Percentiles rank a stretch among this genome's conserved stretches.
phyloP scores from a whole-genome alignment of 2,888 invertebrate species.

The Ophion slaviceki region DNA sequence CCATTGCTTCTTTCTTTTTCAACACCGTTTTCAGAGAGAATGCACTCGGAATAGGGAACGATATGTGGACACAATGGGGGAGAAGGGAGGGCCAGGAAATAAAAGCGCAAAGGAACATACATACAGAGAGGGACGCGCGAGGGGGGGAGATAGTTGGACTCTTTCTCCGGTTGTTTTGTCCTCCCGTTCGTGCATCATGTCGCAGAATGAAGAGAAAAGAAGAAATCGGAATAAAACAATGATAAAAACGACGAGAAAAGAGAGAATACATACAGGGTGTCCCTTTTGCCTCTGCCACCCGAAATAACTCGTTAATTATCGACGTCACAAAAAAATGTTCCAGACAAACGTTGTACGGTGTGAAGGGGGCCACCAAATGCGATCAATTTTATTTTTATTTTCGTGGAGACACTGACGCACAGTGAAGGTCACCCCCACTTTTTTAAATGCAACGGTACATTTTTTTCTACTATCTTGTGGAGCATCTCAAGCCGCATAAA shows the following conservation, averaged over 20 bases:
- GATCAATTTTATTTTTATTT: no score
- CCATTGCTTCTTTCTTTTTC: constrained; percentile 49
- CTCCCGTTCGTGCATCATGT: constrained; percentile 12
- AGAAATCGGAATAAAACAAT: constrained; percentile 55
- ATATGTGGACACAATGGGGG: constrained; percentile 55
- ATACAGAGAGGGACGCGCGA: constrained; percentile 18
- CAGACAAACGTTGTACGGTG: no score
- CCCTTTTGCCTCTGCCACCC: no score
- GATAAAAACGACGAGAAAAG: constrained; percentile 44
- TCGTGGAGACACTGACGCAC: no score
- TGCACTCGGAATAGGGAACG: constrained; percentile 40
- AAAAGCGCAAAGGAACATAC: background rate
- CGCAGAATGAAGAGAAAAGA: constrained; percentile 35
- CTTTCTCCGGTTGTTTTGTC: constrained; percentile 2
- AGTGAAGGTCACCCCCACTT: no score
- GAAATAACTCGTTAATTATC: no score
- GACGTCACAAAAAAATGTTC: no score
- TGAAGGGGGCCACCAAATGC: no score
- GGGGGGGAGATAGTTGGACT: background rate
- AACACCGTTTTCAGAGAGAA: constrained; percentile 51
- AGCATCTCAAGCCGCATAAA: no score
- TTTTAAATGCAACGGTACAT: no score
- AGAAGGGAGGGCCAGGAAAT: background rate
- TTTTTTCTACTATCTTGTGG: no score
- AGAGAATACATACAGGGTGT: background rate